Base-by-base conservation (phyloP, 2,113 vertebrate species). In the Tursiops truncatus region DNA sequence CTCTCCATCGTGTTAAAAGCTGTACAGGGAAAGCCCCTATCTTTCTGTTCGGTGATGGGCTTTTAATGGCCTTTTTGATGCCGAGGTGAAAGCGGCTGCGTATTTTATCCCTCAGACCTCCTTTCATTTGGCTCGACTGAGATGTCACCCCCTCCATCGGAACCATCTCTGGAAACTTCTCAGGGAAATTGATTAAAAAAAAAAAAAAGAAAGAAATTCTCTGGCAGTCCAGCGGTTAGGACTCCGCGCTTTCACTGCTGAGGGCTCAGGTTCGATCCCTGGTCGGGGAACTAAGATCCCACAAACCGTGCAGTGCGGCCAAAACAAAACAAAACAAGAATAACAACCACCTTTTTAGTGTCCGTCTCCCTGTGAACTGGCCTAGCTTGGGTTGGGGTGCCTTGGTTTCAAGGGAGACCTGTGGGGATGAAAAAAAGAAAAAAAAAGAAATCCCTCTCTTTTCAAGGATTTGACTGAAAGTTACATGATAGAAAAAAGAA, bases 101-200 rank as follows among this genome's bases (percentile, higher is more conserved):
- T 0, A 0, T 28, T 53, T 65, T 44, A 9, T 58, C 79, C n/a
- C 47, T n/a, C 3, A 5, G 2, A 18, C 58, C 47, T 2, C 4
- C 44, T 79, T n/a, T 44, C 50, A 4, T 47, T 56, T 17, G 67
- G 26, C 31, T 96, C 38, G 8, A 25, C 81, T 79, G 14, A 62
- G 76, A 91, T 56, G 33, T 85, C 56, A 25, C 9, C 73, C 63
- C 65, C 21, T n/a, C 15, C 26, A 38, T 44, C 70, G 73, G 70
- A 76, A 44, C 26, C 12, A 9, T n/a, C 44, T 73, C 47, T 41
- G 65, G 56, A 88, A 91, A 88, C 36, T 58, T 80, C 87, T 92
- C 38, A 8, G 67, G 38, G 44, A 91, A 73, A 38, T 31, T 12
- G 13, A 12, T 25, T 23, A 36, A 17, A 25, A 60, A 36, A 44